Base-by-base conservation (phyloP, 2,113 vertebrate genomes). In the Hemicordylus capensis region DNA sequence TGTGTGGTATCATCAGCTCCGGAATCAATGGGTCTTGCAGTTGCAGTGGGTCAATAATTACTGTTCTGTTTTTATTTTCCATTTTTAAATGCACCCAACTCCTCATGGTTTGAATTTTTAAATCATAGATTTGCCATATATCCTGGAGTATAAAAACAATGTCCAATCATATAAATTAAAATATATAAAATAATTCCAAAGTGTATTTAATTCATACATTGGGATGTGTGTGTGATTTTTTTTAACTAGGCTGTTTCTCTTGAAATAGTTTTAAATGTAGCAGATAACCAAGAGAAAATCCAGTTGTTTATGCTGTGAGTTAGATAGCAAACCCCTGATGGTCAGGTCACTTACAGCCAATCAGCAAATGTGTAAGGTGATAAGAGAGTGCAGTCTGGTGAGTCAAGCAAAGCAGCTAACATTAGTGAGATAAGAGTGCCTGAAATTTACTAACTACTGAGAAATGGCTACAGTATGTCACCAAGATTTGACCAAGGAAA, bases 391-490 rank as follows among this genome's bases (percentile, higher is more conserved):
- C 87, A 89, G 92, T 92, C 91, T 93, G 89, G 89, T 93, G 90
- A 93, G 88, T 93, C 91, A 94, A 83, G 78, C 86, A 92, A 94
- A 94, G 59, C 92, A 94, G 90, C 76, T 84, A 93, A 90, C 91
- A 61, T 54, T 42, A 89, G 82, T 19, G 31, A 92, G 92, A 94
- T 92, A 94, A 94, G 91, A 82, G 59, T 86, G 84, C 85, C 88
- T 89, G 86, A 91, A 94, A 94, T 91, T 91, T 87, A 91, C 88
- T 89, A 85, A 91, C 88, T 90, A 92, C 90, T 86, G 90, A 93
- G 91, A 93, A 92, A 93, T 87, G 88, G 86, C 83, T 84, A 85
- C 79, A 91, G 92, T 94, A 91, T 90, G 92, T 92, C 94, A 90
- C 77, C 94, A 94, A 92, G 92, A 94, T 91, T 75, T 84, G 90